phyloP scores from a whole-genome alignment of 2,113 vertebrate species.

The Ceyx margarethae region DNA sequence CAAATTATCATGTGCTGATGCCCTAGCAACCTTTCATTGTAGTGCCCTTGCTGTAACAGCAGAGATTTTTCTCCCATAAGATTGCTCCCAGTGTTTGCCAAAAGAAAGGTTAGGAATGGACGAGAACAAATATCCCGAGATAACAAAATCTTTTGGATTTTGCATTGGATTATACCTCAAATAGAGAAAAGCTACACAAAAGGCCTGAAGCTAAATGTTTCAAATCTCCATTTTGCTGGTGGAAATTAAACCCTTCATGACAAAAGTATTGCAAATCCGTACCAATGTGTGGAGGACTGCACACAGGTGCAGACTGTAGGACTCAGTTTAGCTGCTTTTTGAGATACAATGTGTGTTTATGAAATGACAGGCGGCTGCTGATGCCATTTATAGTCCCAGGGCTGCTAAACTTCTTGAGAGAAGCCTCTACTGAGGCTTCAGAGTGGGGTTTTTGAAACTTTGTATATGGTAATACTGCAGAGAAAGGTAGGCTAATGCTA shows the following conservation, averaged over 20 bases:
- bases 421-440: neutral
- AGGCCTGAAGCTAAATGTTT: constrained; percentile 5
- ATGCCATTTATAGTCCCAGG: neutral
- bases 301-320: no score
- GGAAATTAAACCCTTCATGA: neutral
- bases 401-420: neutral
- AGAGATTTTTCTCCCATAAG: neutral
- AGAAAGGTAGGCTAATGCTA: neutral
- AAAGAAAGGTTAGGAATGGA: constrained; percentile 38
- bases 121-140: constrained; percentile 19
- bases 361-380: neutral
- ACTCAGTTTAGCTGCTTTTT: neutral
- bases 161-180: constrained; percentile 5
- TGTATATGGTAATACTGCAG: neutral
- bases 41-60: neutral
- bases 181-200: neutral
- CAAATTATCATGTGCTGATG: constrained; percentile 15
- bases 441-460: neutral
- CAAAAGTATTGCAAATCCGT: neutral
- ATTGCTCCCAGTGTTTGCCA: neutral
- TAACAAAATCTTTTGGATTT: constrained; percentile 35
- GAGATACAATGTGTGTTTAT: neutral
- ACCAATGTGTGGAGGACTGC: neutral
- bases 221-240: neutral
- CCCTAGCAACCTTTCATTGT: constrained; percentile 9